Conservation (phyloP, 2,113 vertebrate species). For the Isurus oxyrinchus region DNA sequence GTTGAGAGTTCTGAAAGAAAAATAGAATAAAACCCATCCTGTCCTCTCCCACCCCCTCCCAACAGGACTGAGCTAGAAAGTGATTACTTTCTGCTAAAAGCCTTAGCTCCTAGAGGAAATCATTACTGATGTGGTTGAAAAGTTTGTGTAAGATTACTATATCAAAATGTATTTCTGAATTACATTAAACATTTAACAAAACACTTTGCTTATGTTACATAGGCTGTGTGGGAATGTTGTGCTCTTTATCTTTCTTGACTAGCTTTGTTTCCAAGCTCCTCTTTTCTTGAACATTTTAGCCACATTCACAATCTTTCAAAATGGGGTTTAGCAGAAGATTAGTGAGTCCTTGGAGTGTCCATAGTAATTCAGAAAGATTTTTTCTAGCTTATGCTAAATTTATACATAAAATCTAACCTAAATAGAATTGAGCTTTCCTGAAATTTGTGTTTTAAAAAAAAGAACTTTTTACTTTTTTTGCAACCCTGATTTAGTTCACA, state of each 20-base stretch:
- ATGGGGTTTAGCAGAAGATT: not conserved
- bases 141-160: slow-evolving; percentile 53
- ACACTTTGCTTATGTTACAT: slow-evolving; percentile 22
- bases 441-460: not conserved
- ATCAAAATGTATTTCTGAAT: slow-evolving; percentile 54
- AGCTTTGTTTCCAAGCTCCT: not conserved
- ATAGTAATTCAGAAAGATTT: not conserved
- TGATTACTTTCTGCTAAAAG: slow-evolving; percentile 49
- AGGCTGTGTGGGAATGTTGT: slow-evolving; percentile 22
- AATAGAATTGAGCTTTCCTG: not conserved
- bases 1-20: slow-evolving; percentile 12
- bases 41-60: slow-evolving; percentile 39
- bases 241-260: not conserved
- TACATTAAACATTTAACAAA: slow-evolving; percentile 54
- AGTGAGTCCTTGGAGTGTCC: not conserved
- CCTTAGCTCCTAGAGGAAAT: slow-evolving; percentile 46
- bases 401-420: not conserved
- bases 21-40: slow-evolving; percentile 2
- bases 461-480: not conserved
- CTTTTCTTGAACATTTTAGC: not conserved
- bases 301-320: not conserved
- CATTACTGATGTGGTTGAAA: slow-evolving; percentile 46
- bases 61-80: slow-evolving; percentile 40
- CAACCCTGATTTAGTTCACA: not conserved
- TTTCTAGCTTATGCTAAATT: not conserved